Conservation (phyloP, 1,140 invertebrate genomes). For the Colletes gigas region DNA sequence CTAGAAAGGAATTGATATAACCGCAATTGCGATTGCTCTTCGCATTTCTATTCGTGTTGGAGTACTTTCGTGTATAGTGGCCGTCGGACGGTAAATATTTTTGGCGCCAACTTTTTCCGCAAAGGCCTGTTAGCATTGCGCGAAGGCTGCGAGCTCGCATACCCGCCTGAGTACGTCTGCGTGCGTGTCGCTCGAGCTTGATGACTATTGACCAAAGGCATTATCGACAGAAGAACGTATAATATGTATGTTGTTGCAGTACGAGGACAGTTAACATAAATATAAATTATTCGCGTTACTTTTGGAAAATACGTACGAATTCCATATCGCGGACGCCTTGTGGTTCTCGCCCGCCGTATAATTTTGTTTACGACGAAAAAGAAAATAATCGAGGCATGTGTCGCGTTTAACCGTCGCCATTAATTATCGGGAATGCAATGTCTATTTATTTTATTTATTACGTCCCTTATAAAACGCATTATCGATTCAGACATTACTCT, state of each 20-base stretch:
- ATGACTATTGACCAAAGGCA: conserved; percentile 71
- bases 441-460: too few species aligned
- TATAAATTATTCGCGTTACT: conserved; percentile 5
- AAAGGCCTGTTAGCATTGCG: conserved; percentile 66
- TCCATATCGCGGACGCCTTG: background rate
- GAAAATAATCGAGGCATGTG: too few species aligned
- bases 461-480: too few species aligned
- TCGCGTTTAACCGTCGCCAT: too few species aligned
- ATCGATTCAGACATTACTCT: too few species aligned
- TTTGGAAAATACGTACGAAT: background rate
- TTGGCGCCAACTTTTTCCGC: conserved; percentile 73
- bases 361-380: too few species aligned
- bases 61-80: conserved; percentile 57
- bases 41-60: conserved; percentile 34
- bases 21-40: conserved; percentile 16
- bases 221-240: conserved; percentile 65
- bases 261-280: conserved; percentile 14
- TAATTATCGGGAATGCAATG: too few species aligned
- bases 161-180: conserved; percentile 46
- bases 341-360: too few species aligned
- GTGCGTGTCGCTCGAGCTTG: conserved; percentile 56
- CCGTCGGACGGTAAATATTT: conserved; percentile 72
- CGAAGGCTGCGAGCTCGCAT: conserved; percentile 57
- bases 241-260: conserved; percentile 50
- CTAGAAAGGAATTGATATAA: background rate